phyloP scores from a whole-genome alignment of 2,888 invertebrate genomes.

The Dolomedes plantarius region DNA sequence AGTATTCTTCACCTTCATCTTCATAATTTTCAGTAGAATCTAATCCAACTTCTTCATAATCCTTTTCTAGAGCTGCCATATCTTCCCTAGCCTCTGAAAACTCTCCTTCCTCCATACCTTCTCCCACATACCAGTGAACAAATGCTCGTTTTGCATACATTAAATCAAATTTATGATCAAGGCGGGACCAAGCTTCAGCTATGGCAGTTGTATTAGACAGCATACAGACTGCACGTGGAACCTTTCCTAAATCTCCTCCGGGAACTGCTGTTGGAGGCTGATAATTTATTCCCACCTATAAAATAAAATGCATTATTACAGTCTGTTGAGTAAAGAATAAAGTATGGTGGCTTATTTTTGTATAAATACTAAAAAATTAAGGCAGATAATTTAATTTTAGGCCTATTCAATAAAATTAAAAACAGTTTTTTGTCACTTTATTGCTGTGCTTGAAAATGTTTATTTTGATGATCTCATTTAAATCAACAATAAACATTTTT shows the following conservation, averaged over 20 bases:
- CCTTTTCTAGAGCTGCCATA: slow-evolving; percentile 78
- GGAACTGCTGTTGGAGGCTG: slow-evolving; percentile 67
- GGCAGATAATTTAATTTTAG: too few relatives aligned
- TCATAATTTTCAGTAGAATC: slow-evolving; percentile 73
- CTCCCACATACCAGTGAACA: slow-evolving; percentile 89
- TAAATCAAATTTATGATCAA: slow-evolving; percentile 86
- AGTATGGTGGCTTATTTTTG: too few relatives aligned
- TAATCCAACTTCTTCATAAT: slow-evolving; percentile 76
- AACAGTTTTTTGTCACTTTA: too few relatives aligned
- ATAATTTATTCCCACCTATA: slow-evolving; percentile 76
- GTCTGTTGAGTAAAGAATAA: neutral
- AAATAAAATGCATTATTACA: neutral
- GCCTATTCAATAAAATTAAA: too few relatives aligned
- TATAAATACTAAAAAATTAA: too few relatives aligned
- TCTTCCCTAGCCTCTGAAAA: slow-evolving; percentile 78
- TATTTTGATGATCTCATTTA: too few relatives aligned
- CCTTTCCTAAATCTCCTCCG: slow-evolving; percentile 62
- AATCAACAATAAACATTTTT: too few relatives aligned
- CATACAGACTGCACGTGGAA: slow-evolving; percentile 65
- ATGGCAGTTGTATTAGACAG: slow-evolving; percentile 84
- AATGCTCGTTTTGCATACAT: slow-evolving; percentile 90
- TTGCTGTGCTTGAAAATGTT: too few relatives aligned
- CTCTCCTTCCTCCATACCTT: slow-evolving; percentile 76
- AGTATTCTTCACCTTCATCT: slow-evolving; percentile 72
- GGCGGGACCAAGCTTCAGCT: slow-evolving; percentile 88